These are phyloP conservation scores for Syncerus caffer DNA, from an alignment of 2,797 vertebrate species.

Conservation along the genomic window DNA sequence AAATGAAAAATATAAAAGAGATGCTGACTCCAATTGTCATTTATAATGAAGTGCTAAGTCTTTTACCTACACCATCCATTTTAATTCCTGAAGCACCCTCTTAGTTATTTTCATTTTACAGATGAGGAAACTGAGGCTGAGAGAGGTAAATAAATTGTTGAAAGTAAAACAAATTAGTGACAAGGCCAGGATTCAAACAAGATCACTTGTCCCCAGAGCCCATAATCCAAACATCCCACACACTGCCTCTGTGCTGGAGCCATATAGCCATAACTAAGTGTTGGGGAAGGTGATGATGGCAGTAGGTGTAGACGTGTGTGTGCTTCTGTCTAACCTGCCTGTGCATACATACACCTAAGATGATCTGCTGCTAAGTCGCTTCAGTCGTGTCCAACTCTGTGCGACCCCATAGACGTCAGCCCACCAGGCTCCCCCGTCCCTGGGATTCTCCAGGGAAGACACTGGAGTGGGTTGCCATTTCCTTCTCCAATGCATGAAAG, in stretches of 20 bases:
- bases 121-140: not conserved
- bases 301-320: fast-evolving
- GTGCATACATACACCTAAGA: fast-evolving
- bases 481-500: not conserved
- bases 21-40: not conserved
- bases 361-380: too few relatives aligned
- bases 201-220: not conserved
- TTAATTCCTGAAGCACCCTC: not conserved
- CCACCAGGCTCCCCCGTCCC: too few relatives aligned
- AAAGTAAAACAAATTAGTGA: not conserved
- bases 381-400: too few relatives aligned
- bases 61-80: not conserved
- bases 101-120: not conserved
- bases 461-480: not conserved
- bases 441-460: too few relatives aligned
- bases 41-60: not conserved
- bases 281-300: too few relatives aligned
- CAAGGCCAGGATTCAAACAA: not conserved
- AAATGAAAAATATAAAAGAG: not conserved
- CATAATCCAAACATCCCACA: fast-evolving
- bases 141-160: not conserved
- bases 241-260: not conserved
- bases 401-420: too few relatives aligned
- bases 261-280: not conserved
- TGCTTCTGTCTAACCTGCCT: too few relatives aligned